A percentile compares a stretch with the other conserved stretches of the same genome.
Conservation (phyloP, 2,888 invertebrate genomes). For the Drosophila antonietae region DNA sequence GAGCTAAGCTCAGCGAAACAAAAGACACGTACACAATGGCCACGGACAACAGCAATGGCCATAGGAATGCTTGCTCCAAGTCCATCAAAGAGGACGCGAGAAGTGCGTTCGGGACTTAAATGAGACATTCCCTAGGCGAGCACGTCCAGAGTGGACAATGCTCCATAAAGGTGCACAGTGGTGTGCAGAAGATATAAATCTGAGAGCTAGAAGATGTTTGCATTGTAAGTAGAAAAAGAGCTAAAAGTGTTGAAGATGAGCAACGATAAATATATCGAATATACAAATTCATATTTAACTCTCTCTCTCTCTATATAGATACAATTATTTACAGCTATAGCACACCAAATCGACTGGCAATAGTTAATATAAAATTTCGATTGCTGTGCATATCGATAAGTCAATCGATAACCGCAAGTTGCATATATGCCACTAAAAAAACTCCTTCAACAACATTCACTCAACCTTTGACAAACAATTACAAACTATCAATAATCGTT, state of each 20-base stretch:
- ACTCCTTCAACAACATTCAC: background rate
- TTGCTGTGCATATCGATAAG: background rate
- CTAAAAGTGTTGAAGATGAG: too few species aligned
- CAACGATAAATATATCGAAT: too few species aligned
- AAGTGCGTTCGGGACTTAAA: slow-evolving; percentile 51
- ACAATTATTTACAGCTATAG: too few species aligned
- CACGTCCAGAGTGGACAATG: slow-evolving; percentile 17
- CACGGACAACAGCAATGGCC: slow-evolving; percentile 31
- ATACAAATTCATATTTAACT: too few species aligned
- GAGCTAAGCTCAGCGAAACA: slow-evolving; percentile 47
- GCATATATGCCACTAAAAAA: too few species aligned
- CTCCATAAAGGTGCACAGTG: slow-evolving; percentile 16
- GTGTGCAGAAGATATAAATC: background rate
- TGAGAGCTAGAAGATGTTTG: background rate
- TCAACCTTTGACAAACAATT: background rate
- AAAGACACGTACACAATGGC: slow-evolving; percentile 71
- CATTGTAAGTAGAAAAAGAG: too few species aligned
- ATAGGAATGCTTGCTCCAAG: slow-evolving; percentile 37
- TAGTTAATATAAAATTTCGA: too few species aligned
- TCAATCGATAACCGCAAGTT: background rate
- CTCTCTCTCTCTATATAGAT: too few species aligned
- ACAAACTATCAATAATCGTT: background rate
- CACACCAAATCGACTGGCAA: too few species aligned
- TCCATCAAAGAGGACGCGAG: slow-evolving; percentile 36
- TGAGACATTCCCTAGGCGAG: slow-evolving; percentile 58